Conservation (phyloP, 2,797 vertebrate genomes). For the Meda fulgida region DNA sequence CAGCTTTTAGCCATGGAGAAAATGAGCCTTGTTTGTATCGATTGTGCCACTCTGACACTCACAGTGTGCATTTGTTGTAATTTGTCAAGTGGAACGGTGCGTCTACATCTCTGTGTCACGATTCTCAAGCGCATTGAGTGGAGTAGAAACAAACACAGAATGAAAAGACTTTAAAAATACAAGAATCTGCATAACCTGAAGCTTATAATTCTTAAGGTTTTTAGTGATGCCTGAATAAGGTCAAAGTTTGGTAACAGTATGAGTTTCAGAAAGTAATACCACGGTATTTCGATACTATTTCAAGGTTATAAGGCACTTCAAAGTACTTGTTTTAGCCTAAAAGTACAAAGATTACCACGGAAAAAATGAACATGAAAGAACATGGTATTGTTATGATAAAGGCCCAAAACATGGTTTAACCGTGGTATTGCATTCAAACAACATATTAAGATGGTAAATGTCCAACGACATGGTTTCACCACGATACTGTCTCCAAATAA, state of each 20-base stretch:
- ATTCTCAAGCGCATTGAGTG: neutral
- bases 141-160: neutral
- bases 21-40: slow-evolving; percentile 11
- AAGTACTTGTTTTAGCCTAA: neutral
- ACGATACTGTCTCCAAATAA: neutral
- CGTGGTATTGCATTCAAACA: neutral
- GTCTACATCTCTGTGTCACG: neutral
- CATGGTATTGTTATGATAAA: neutral
- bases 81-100: slow-evolving; percentile 1
- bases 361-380: neutral
- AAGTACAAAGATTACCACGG: neutral
- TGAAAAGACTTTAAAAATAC: neutral
- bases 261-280: neutral
- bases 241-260: neutral
- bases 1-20: neutral
- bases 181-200: neutral
- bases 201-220: neutral
- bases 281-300: neutral
- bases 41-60: slow-evolving; percentile 1
- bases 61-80: neutral
- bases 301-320: neutral
- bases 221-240: neutral
- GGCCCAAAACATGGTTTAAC: neutral
- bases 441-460: neutral
- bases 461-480: neutral